These are phyloP conservation scores for Neodiprion lecontei DNA, from an alignment of 1,140 invertebrate species.

Conservation along the genomic window DNA sequence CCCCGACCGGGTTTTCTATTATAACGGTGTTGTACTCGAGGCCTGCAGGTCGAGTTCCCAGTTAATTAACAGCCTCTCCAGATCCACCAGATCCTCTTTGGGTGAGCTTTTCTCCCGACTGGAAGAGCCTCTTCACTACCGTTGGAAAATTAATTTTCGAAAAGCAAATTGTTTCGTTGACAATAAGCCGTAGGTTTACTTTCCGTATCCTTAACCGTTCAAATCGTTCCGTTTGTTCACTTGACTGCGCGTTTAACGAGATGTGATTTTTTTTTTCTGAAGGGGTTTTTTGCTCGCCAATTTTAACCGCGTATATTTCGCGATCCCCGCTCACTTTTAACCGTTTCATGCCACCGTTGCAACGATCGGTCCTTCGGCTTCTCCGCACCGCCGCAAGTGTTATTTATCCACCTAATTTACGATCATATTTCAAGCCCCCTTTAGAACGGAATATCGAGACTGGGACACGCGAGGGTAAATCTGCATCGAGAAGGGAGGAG, in stretches of 20 bases:
- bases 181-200: no score
- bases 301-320: no score
- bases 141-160: not conserved
- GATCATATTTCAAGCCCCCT: not conserved
- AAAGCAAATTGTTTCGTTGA: not conserved
- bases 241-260: not conserved
- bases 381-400: not conserved
- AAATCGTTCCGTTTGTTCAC: not conserved
- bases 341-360: no score
- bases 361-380: no score
- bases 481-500: not conserved
- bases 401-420: slow-evolving; percentile 8
- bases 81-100: not conserved
- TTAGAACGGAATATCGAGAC: not conserved
- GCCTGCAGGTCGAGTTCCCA: not conserved
- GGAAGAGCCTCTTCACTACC: not conserved
- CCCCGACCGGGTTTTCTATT: no score
- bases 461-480: not conserved
- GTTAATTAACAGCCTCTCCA: slow-evolving; percentile 5
- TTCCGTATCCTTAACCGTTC: not conserved
- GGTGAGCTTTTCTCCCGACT: no score
- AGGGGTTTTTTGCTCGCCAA: no score
- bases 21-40: no score
- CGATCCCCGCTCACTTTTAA: no score
- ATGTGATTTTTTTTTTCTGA: no score